Base-by-base conservation (phyloP, 2,797 vertebrate genomes). In the Bovichtus diacanthus region DNA sequence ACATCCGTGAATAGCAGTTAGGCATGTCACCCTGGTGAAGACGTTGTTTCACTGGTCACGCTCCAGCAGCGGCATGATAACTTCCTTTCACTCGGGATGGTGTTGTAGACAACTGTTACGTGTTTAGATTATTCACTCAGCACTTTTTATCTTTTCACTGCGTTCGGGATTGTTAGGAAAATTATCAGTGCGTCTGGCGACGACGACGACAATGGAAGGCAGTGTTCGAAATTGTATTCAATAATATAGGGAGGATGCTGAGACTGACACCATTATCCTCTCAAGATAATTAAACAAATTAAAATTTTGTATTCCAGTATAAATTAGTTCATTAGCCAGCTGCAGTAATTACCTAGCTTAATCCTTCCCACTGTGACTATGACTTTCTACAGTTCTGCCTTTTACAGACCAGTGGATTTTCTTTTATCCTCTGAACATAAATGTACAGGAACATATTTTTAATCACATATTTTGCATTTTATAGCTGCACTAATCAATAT, bases 271-370 rank as follows among this genome's bases (percentile, higher is more conserved):
- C 5, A 25, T 54, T 83, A 79, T 62, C 31, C 70, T 70, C 67
- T 41, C 21, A 13, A 71, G 70, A 76, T 76, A 85, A 81, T 84
- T 83, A 75, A 66, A 74, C 62, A 74, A 65, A 74, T 38, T 56
- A 75, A 59, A 76, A 67, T 49, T 41, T 66, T 31, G 27, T 19
- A 47, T 74, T 78, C 21, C 61, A 70, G 18, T 58, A 44, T 77
- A 54, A 63, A 76, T 71, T 39, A 46, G 44, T 70, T 85, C 81
- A 90, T 88, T 82, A 83, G 51, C 51, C 78, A 61, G 70, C 70
- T 67, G 65, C 73, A 80, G 60, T 76, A 83, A 82, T 86, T 71
- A 78, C 49, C 58, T 41, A 21, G 23, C 46, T 62, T 78, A 80
- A 86, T 88, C 78, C 73, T 56, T 11, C 50, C 80, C 44, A 31